Percentiles rank a stretch among this genome's conserved stretches.
Evolutionary conservation across 1,140 invertebrate species (phyloP).

Genomic region (Colletes gigas): DNA sequence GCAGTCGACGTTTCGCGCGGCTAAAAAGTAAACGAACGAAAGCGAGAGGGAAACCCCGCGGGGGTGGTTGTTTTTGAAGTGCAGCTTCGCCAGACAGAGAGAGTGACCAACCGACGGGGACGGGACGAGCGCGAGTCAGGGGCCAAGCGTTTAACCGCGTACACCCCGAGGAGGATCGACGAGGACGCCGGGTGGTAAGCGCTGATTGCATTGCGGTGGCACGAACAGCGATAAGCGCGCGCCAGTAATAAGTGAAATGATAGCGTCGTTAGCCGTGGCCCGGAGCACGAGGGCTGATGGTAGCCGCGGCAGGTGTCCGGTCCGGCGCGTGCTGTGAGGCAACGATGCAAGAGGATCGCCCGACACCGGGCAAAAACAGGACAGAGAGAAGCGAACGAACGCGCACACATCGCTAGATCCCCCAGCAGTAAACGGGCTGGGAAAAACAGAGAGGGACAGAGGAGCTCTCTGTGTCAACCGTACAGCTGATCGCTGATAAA

Average conservation of each 20-base stretch:
- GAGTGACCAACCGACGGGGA: neutral
- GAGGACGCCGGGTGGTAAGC: slow-evolving; percentile 36
- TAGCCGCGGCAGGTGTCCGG: slow-evolving; percentile 14
- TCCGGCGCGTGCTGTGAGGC: neutral
- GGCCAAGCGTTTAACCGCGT: slow-evolving; percentile 41
- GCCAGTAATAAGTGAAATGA: slow-evolving; percentile 42
- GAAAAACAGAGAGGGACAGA: slow-evolving; percentile 7
- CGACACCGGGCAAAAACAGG: slow-evolving; percentile 5
- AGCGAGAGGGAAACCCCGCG: neutral
- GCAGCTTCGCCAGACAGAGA: neutral
- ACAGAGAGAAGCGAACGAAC: slow-evolving; percentile 12
- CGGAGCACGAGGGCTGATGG: slow-evolving; percentile 30
- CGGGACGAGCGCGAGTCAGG: too few relatives aligned
- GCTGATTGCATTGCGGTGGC: slow-evolving; percentile 30
- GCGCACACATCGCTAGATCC: neutral
- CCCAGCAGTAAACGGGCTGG: neutral
- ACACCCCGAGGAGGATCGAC: slow-evolving; percentile 24
- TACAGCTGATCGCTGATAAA: slow-evolving; percentile 60
- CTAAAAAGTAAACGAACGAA: too few relatives aligned
- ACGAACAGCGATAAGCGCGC: slow-evolving; percentile 10
- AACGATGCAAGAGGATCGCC: slow-evolving; percentile 28
- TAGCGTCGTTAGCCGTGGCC: slow-evolving; percentile 12
- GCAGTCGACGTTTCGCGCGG: neutral
- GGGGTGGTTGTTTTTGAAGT: neutral
- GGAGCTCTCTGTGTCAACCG: neutral